Percentiles rank a stretch among this genome's conserved stretches.
Conservation (phyloP, 1,140 invertebrate genomes). For the Limonius californicus region DNA sequence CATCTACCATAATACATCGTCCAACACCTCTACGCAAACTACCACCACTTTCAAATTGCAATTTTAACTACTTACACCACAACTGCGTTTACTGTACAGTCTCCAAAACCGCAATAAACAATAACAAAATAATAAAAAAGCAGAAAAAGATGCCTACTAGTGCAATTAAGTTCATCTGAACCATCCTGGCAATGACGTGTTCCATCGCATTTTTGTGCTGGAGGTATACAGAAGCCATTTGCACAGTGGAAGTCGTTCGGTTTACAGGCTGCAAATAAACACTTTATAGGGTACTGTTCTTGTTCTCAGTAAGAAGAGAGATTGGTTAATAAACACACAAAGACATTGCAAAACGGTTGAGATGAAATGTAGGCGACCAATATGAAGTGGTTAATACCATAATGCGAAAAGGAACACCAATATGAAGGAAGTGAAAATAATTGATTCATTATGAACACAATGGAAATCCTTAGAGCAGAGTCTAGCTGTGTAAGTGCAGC, state of each 20-base stretch:
- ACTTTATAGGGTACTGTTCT: neutral
- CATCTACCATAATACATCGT: neutral
- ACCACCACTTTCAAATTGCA: neutral
- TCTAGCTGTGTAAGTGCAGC: neutral
- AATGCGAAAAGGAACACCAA: neutral
- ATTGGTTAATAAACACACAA: neutral
- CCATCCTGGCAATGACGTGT: slow-evolving; percentile 68
- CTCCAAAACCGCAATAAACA: slow-evolving; percentile 1
- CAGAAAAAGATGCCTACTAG: slow-evolving; percentile 24
- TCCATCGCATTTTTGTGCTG: slow-evolving; percentile 68
- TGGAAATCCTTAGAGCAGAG: no score
- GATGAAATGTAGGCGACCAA: neutral
- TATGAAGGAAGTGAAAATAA: no score
- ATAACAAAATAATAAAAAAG: slow-evolving; percentile 1
- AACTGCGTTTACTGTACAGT: slow-evolving; percentile 2
- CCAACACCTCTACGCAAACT: slow-evolving; percentile 22
- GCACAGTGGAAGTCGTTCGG: slow-evolving; percentile 56
- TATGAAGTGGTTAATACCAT: neutral
- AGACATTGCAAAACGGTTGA: neutral
- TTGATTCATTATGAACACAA: no score
- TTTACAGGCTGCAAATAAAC: slow-evolving; percentile 55
- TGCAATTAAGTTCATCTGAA: slow-evolving; percentile 61
- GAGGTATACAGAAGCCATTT: slow-evolving; percentile 63
- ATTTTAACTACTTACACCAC: neutral
- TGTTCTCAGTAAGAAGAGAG: neutral